These are phyloP conservation scores for Hecatera dysodea DNA, from an alignment of 2,888 invertebrate genomes.

Conservation along the genomic window DNA sequence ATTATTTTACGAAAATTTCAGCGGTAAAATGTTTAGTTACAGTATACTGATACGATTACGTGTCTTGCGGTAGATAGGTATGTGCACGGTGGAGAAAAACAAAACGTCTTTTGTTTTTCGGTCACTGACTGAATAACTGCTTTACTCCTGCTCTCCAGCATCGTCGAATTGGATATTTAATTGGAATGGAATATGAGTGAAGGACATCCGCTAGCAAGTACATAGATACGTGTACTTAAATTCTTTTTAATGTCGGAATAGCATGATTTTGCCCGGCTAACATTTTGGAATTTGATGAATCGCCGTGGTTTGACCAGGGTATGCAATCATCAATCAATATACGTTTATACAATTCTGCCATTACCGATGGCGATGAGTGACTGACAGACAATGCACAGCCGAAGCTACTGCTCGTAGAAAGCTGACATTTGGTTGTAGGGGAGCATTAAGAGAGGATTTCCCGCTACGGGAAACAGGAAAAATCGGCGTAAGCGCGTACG, in stretches of 20 bases:
- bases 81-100: not conserved
- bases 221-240: no score
- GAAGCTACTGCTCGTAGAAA: no score
- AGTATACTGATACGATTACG: not conserved
- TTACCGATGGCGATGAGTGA: no score
- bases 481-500: no score
- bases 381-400: no score
- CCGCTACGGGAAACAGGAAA: no score
- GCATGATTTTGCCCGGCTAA: not conserved
- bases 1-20: conserved; percentile 1
- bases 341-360: no score
- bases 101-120: not conserved
- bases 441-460: no score
- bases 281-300: not conserved
- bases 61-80: not conserved
- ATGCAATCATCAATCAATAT: no score
- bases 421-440: no score
- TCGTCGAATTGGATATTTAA: not conserved
- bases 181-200: not conserved
- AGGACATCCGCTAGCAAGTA: no score
- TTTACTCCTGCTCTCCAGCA: not conserved
- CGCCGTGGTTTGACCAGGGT: not conserved
- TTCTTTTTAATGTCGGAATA: not conserved
- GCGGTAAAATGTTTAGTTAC: not conserved
- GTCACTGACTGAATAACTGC: not conserved